Percentiles rank a stretch among this genome's conserved stretches.
Evolutionary conservation across 2,888 invertebrate genomes (phyloP).

Genomic region (Reticulitermes lucifugus): DNA sequence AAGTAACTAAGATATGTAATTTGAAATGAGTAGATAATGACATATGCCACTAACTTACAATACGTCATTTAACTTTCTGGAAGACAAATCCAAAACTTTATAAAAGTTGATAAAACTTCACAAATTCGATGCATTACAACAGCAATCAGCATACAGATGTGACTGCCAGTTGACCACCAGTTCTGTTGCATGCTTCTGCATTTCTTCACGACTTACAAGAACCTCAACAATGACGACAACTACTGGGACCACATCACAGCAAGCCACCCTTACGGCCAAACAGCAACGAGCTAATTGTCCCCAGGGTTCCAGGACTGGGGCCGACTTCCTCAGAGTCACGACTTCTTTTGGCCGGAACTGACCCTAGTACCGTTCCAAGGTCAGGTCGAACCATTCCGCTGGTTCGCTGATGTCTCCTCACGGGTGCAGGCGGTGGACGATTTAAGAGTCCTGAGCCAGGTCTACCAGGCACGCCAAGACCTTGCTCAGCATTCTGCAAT

Average conservation of each 20-base stretch:
- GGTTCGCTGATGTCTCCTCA: conserved; percentile 29
- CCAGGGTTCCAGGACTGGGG: conserved; percentile 64
- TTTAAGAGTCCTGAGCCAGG: conserved; percentile 59
- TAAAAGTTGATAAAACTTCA: no score
- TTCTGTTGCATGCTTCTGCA: background rate
- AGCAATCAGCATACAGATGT: background rate
- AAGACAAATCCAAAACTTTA: background rate
- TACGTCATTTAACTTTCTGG: background rate
- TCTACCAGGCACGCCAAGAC: conserved; percentile 70
- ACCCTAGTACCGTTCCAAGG: conserved; percentile 59
- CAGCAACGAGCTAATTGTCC: conserved; percentile 81
- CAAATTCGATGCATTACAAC: background rate
- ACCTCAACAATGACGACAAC: background rate
- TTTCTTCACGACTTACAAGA: background rate
- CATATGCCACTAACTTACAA: conserved; percentile 2
- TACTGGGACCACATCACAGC: conserved; percentile 65
- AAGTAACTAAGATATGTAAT: background rate
- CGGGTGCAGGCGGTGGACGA: conserved; percentile 61
- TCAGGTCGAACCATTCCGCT: conserved; percentile 57
- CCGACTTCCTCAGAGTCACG: conserved; percentile 20
- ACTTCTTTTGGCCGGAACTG: conserved; percentile 55
- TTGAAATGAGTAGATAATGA: background rate
- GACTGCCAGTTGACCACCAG: no score
- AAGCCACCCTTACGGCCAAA: conserved; percentile 90
- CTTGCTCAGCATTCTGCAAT: conserved; percentile 56